Conservation (phyloP, 2,888 invertebrate genomes). For the Cyclophora punctaria region DNA sequence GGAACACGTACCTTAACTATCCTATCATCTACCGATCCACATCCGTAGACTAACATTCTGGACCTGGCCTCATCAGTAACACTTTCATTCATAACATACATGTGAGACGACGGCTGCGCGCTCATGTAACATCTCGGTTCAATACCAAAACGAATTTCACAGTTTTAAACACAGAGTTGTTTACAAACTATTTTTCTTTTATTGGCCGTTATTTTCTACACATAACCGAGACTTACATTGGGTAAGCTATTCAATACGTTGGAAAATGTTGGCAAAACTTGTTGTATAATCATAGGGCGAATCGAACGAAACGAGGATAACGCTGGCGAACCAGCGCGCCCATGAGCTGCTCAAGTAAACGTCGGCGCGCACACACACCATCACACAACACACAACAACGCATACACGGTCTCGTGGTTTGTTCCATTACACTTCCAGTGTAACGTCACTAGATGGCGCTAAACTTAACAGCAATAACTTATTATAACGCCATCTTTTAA, state of each 20-base stretch:
- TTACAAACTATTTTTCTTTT: background rate
- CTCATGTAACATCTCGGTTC: conserved; percentile 12
- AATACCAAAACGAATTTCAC: background rate
- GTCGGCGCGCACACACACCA: conserved; percentile 46
- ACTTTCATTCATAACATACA: conserved; percentile 51
- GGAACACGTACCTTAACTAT: conserved; percentile 32
- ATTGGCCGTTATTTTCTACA: background rate
- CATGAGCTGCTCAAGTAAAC: conserved; percentile 95
- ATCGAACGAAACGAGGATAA: conserved; percentile 96
- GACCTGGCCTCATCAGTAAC: conserved; percentile 49
- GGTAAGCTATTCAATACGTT: conserved; percentile 16
- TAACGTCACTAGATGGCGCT: no score
- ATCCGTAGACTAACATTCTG: conserved; percentile 44
- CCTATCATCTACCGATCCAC: conserved; percentile 33
- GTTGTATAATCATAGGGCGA: conserved; percentile 77
- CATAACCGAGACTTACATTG: conserved; percentile 1
- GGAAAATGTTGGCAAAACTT: conserved; percentile 38
- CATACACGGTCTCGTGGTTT: conserved; percentile 60
- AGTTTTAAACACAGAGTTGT: conserved; percentile 7
- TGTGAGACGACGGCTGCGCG: conserved; percentile 42
- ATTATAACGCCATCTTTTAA: no score
- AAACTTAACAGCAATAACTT: conserved; percentile 14
- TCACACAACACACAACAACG: conserved; percentile 24
- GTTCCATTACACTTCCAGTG: no score
- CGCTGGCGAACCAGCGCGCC: conserved; percentile 96